Conservation (phyloP, 2,888 invertebrate species). For the Coelogynopora nodosa region DNA sequence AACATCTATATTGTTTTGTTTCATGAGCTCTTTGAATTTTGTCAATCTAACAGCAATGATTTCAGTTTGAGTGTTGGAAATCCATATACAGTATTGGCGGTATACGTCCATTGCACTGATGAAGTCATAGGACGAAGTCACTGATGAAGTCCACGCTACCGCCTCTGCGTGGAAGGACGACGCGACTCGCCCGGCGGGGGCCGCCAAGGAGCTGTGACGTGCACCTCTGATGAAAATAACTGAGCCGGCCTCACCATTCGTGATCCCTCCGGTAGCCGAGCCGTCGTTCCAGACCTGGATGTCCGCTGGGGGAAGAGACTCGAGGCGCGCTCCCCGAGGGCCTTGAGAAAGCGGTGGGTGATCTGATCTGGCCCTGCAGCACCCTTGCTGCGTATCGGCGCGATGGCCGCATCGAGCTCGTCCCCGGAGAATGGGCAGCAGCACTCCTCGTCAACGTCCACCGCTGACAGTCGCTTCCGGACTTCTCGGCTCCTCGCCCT, state of each 20-base stretch:
- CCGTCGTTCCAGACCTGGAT: background rate
- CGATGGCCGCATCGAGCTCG: too few relatives aligned
- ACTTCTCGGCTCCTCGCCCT: too few relatives aligned
- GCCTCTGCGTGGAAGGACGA: background rate
- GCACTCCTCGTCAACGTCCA: too few relatives aligned
- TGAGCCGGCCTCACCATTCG: background rate
- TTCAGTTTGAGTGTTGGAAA: background rate
- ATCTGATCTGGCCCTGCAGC: too few relatives aligned
- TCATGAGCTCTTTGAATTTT: background rate
- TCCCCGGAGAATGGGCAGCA: too few relatives aligned
- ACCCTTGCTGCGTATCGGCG: too few relatives aligned
- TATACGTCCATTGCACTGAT: background rate
- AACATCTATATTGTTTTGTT: background rate
- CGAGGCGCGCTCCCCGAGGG: too few relatives aligned
- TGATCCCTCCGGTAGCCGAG: background rate
- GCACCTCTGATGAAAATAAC: background rate
- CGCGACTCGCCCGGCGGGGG: background rate
- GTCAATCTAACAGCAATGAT: background rate
- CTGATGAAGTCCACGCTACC: too few relatives aligned
- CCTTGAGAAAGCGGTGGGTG: too few relatives aligned
- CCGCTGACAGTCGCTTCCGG: too few relatives aligned
- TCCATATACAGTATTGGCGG: background rate
- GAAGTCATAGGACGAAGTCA: constrained; percentile 27
- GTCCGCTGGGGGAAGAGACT: too few relatives aligned
- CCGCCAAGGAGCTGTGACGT: too few relatives aligned